Conservation (phyloP, 92 coral and sea anemone genomes). For the Epizoanthus scotinus region DNA sequence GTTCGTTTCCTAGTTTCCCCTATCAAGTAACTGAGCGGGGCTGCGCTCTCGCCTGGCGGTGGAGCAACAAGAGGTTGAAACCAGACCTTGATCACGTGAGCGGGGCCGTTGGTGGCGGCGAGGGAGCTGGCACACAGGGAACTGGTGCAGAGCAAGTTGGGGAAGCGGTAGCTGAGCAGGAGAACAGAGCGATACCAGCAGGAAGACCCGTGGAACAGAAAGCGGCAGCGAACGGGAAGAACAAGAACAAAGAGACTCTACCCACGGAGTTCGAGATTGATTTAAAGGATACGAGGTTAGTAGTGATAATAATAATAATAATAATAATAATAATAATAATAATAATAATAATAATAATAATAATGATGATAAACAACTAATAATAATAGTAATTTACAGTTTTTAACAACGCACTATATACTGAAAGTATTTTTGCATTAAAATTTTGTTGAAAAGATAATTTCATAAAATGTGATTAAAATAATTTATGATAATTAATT, state of each 20-base stretch:
- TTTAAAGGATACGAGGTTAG: conserved; percentile 35
- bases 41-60: conserved; percentile 73
- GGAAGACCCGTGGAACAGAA: background rate
- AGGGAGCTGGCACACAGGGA: background rate
- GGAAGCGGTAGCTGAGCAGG: background rate
- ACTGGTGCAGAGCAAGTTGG: background rate
- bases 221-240: background rate
- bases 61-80: conserved; percentile 68
- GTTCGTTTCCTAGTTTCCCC: conserved; percentile 56
- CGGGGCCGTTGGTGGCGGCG: background rate
- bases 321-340: too few species aligned
- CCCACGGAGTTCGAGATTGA: conserved; percentile 42
- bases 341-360: too few species aligned
- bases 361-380: too few species aligned
- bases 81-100: conserved; percentile 49
- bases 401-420: too few species aligned
- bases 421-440: too few species aligned
- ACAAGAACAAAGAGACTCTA: background rate
- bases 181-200: background rate
- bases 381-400: too few species aligned
- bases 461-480: too few species aligned
- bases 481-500: too few species aligned
- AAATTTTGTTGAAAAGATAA: too few species aligned
- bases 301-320: too few species aligned
- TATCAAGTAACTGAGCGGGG: conserved; percentile 83